Conservation (phyloP, 1,140 invertebrate species). For the Drosophila lini region DNA sequence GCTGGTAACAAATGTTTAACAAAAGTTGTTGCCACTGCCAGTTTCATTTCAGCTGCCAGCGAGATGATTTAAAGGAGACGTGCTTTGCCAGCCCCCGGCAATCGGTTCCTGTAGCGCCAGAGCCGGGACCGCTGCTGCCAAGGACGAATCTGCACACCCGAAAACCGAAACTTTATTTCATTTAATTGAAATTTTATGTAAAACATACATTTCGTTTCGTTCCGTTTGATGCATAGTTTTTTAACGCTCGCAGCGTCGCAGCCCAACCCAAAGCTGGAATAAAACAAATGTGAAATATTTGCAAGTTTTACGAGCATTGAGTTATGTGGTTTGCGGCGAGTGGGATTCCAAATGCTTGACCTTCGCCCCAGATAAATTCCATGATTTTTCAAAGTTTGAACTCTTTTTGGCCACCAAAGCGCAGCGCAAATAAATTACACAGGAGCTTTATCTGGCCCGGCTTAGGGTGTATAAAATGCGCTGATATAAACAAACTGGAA, state of each 20-base stretch:
- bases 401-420: conserved; percentile 65
- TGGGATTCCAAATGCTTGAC: conserved; percentile 55
- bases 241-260: conserved; percentile 41
- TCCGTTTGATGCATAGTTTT: conserved; percentile 72
- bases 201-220: conserved; percentile 74
- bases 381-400: conserved; percentile 78
- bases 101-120: conserved; percentile 25
- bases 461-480: conserved; percentile 59
- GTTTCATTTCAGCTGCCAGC: conserved; percentile 76
- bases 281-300: conserved; percentile 63
- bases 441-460: conserved; percentile 43
- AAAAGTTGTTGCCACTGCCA: conserved; percentile 70
- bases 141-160: conserved; percentile 46
- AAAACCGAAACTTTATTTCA: conserved; percentile 71
- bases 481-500: conserved; percentile 67
- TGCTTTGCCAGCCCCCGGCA: conserved; percentile 54
- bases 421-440: conserved; percentile 74
- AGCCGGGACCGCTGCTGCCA: conserved; percentile 33
- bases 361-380: conserved; percentile 73
- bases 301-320: conserved; percentile 78
- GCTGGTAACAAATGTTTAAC: conserved; percentile 69
- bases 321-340: conserved; percentile 52
- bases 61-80: conserved; percentile 74
- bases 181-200: conserved; percentile 83
- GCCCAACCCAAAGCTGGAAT: conserved; percentile 6